Base-by-base conservation (phyloP, 1,140 invertebrate genomes). In the Protaetia brevitarsis region DNA sequence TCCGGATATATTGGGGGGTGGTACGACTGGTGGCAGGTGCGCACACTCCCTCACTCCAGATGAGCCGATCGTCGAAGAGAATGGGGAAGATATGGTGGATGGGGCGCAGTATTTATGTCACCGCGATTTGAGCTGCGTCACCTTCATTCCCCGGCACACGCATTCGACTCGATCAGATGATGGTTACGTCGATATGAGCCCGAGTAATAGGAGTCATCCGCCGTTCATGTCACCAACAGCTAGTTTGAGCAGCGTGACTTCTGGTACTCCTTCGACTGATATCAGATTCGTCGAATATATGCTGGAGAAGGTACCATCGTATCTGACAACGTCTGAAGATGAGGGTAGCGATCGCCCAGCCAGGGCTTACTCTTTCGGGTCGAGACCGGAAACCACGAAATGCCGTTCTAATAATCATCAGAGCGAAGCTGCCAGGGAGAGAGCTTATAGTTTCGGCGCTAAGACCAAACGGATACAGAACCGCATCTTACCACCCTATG, bases 311-410 rank as follows among this genome's bases (percentile, higher is more conserved):
- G 87, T 88, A 0, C 80, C 80, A 10, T 85, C 86, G 6, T 88
- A 84, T 66, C 80, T 89, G 11, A 77, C 83, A 3, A 83, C 83
- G 0, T 80, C 82, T 0, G 87, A 88, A 21, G n/a, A n/a, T n/a
- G 86, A 87, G 13, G 82, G 83, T 67, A 78, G 83, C 63, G 64
- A 51, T 7, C 82, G 90, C 64, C 89, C 88, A 23, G 82, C 84
- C 36, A 84, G 94, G 70, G 90, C 93, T 2, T 95, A 95, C 77
- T 95, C 93, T 27, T 89, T 96, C 45, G 94, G 94, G 5, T 94
- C 91, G 27, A n/a, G n/a, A n/a, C n/a, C n/a, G n/a, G n/a, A 85
- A 81, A 76, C 63, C 81, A 71, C 80, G 80, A 76, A 74, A 80
- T 63, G 72, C 77, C 63, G 37, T n/a, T 73, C 51, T 1, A 64